Evolutionary conservation across 2,888 invertebrate genomes (phyloP).

Genomic region (Plusia festucae): DNA sequence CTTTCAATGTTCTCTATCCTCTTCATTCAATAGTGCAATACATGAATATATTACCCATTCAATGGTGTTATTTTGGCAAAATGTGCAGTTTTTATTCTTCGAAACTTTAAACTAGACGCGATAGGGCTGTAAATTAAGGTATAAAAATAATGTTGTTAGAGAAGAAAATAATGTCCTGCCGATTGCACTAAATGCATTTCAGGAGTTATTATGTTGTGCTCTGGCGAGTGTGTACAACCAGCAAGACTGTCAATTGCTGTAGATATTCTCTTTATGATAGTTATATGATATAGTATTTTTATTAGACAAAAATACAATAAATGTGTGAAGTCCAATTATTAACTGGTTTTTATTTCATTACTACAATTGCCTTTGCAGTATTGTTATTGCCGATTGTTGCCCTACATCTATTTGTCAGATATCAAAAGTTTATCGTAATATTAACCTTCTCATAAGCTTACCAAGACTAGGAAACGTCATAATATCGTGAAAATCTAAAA

Average conservation of each 20-base stretch:
- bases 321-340: constrained; percentile 87
- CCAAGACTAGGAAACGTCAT: too few species aligned
- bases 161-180: constrained; percentile 62
- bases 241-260: constrained; percentile 89
- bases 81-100: constrained; percentile 70
- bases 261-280: constrained; percentile 86
- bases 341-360: constrained; percentile 58
- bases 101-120: constrained; percentile 68
- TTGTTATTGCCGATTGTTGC: too few species aligned
- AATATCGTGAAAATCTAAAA: too few species aligned
- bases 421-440: too few species aligned
- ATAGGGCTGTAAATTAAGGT: constrained; percentile 84
- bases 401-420: too few species aligned
- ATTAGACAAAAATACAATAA: constrained; percentile 90
- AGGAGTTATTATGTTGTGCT: constrained; percentile 76
- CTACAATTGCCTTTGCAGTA: neutral
- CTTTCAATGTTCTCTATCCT: constrained; percentile 37
- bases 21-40: constrained; percentile 83
- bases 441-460: too few species aligned
- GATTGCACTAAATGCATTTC: constrained; percentile 70
- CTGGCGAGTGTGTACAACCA: constrained; percentile 81
- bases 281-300: constrained; percentile 88
- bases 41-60: constrained; percentile 75
- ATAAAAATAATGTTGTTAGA: constrained; percentile 73
- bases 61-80: constrained; percentile 78